phyloP scores from a whole-genome alignment of 2,888 invertebrate species.

The Danaus chrysippus region DNA sequence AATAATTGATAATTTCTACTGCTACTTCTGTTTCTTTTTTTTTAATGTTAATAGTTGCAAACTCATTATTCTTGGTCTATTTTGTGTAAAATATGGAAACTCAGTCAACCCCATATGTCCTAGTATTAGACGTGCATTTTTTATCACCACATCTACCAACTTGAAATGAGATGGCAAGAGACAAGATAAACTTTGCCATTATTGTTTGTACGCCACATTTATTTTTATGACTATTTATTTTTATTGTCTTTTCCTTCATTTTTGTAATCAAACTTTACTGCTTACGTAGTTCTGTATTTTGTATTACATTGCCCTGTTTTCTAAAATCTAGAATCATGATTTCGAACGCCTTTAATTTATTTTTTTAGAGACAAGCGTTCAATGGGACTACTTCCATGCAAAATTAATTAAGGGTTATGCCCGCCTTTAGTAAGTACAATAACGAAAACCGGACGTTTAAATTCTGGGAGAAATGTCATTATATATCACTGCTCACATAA shows the following conservation, averaged over 20 bases:
- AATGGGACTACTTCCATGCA: conserved; percentile 41
- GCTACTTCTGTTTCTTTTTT: background rate
- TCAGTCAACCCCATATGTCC: conserved; percentile 40
- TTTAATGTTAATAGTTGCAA: background rate
- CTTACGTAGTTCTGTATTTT: conserved; percentile 6
- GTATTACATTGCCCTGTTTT: background rate
- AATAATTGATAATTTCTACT: no score
- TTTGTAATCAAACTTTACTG: conserved; percentile 22
- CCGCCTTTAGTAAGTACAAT: conserved; percentile 67
- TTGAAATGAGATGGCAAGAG: conserved; percentile 48
- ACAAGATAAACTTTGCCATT: conserved; percentile 58
- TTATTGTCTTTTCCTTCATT: conserved; percentile 21
- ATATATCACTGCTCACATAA: conserved; percentile 61
- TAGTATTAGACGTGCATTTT: conserved; percentile 54
- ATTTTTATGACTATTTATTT: conserved; percentile 26
- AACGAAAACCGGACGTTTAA: conserved; percentile 70
- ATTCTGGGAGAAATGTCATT: conserved; percentile 68
- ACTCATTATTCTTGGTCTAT: background rate
- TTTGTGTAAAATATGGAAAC: conserved; percentile 34
- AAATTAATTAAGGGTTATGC: conserved; percentile 74
- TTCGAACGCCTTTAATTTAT: background rate
- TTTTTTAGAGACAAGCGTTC: conserved; percentile 1
- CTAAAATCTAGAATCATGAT: background rate
- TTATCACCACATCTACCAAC: conserved; percentile 51
- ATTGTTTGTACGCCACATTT: conserved; percentile 36